Evolutionary conservation across 2,797 vertebrate genomes (phyloP), one percentile per base, ranked within the genome.

Genomic region (Pyrrhura leucotis): DNA sequence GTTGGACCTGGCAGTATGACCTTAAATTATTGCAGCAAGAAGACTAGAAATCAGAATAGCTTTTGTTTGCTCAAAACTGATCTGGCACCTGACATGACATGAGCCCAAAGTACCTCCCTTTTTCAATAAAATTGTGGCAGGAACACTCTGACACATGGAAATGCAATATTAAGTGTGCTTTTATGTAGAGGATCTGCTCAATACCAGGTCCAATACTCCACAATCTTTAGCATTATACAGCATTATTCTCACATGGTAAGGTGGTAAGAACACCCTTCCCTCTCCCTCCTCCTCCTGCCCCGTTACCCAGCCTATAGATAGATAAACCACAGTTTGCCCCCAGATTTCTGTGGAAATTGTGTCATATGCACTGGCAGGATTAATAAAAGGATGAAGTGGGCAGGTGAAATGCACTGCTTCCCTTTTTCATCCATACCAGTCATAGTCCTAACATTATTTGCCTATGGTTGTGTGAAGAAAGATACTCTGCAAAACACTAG

Each of bases 151-250:
- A n/a, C 44, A 16, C 56, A n/a, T 0, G 2, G 35, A 92, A 90
- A 68, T 0, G 1, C 22, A 74, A 10, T 17, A 65, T 47, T 21
- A 42, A 68, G 8, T 1, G 31, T 66, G 16, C 7, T 39, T 56
- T 23, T 12, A 4, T 1, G 1, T 7, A 68, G 58, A 82, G 12
- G 3, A 12, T 58, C 51, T 65, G 31, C 82, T 37, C 74, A 54
- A 56, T 1, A 2, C 40, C n/a, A n/a, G 50, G 54, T 61, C 26
- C 0, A 3, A 33, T 1, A 2, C 42, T 26, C 17, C 40, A 33
- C 19, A 3, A 6, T 21, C 3, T 51, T 76, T 63, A 56, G 25
- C 23, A 7, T 7, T 14, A 19, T 8, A 18, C 8, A 23, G 23
- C 19, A 14, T 44, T 53, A 47, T 61, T 79, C 48, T 80, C 47